Evolutionary conservation across 2,797 vertebrate genomes (phyloP), one percentile per base, ranked within the genome.

Genomic region (Microctenopoma lineatum): DNA sequence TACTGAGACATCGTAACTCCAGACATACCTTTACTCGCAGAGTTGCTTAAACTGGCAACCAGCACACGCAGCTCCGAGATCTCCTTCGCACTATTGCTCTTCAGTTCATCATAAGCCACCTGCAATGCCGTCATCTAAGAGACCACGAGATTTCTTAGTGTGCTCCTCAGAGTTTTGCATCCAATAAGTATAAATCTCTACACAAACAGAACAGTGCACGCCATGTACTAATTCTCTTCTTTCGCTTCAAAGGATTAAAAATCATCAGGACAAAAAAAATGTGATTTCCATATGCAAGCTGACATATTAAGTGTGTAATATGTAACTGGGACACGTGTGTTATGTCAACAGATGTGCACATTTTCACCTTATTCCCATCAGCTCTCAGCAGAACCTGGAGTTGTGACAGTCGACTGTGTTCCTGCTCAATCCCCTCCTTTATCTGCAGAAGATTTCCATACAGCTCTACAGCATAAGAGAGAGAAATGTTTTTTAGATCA

Each of bases 391-490:
- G 81, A 51, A 70, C 59, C 65, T 95, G 94, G 74, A 96, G 94
- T 68, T 86, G 82, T 34, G 87, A 87, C 55, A 96, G 92, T 46
- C 79, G 91, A 61, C 56, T 76, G 53, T 92, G 94, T 76, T 96
- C 95, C 71, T 92, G 90, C 70, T 89, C 84, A 80, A 96, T 93
- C 72, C 81, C 91, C 51, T 27, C 78, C 32, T 92, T 92, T 85
- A 95, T 89, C 63, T 79, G 86, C 75, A 93, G 90, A 82, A 97
- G 92, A 73, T 77, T 82, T 81, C 87, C 88, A 89, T 90, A 91
- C 42, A 95, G 84, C 46, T 89, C 93, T 95, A 86, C 51, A 89
- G 29, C 2, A n/a, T n/a, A 13, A 45, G 32, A 79, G 4, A 70
- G 42, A 68, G 42, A 4, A 36, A 50, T n/a, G 32, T 5, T 3